Evolutionary conservation across 2,113 vertebrate genomes (phyloP).

Genomic region (Zingel zingel): DNA sequence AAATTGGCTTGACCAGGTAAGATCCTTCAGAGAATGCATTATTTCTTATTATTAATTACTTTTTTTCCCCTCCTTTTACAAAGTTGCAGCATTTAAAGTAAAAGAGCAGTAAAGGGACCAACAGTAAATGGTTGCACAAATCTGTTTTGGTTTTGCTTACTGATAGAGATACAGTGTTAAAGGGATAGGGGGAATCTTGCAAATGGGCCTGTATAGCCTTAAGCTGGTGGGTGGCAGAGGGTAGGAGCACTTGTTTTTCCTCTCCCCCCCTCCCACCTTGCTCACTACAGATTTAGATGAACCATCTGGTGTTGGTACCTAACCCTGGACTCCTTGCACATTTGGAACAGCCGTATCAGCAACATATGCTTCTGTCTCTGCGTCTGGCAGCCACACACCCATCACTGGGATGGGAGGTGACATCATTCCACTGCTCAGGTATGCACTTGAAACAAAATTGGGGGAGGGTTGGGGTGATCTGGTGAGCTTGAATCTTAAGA

Average conservation of each 20-base stretch:
- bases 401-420: constrained; percentile 70
- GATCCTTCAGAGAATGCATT: constrained; percentile 56
- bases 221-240: constrained; percentile 53
- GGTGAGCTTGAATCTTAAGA: constrained; percentile 28
- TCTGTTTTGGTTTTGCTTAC: not conserved
- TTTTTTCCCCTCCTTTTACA: constrained; percentile 26
- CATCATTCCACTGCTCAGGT: constrained; percentile 71
- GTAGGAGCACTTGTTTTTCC: constrained; percentile 49
- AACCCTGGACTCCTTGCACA: constrained; percentile 68
- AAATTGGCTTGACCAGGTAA: constrained; percentile 59
- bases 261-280: constrained; percentile 18
- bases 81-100: constrained; percentile 29
- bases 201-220: constrained; percentile 46
- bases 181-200: constrained; percentile 5
- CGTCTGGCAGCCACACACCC: constrained; percentile 70
- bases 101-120: not conserved
- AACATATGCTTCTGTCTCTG: constrained; percentile 78
- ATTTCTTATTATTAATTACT: constrained; percentile 22
- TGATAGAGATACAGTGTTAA: not conserved
- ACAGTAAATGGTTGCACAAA: not conserved
- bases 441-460: constrained; percentile 43
- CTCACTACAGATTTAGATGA: constrained; percentile 70
- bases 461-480: constrained; percentile 1
- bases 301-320: constrained; percentile 77
- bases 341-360: constrained; percentile 75